These are phyloP conservation scores for Ametastegia equiseti DNA, from an alignment of 2,888 invertebrate genomes.

Conservation along the genomic window DNA sequence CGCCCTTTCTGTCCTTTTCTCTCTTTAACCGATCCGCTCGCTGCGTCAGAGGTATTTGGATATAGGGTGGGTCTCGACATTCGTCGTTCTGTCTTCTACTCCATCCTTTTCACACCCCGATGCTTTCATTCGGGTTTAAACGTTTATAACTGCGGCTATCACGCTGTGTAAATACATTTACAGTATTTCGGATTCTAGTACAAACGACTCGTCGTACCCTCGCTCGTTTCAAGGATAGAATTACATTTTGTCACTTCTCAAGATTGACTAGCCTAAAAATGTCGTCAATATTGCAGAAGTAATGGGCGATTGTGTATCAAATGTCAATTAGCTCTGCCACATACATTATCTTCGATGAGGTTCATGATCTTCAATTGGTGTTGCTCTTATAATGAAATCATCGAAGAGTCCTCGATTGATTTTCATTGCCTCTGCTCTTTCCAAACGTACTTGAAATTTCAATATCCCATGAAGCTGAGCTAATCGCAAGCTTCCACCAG, in stretches of 20 bases:
- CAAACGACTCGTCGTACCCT: conserved; percentile 6
- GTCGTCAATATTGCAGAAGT: no score
- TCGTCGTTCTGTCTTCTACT: conserved; percentile 32
- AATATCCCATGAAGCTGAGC: not conserved
- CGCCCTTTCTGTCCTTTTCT: not conserved
- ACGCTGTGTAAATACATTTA: conserved; percentile 9
- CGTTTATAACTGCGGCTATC: conserved; percentile 36
- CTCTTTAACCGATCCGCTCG: not conserved
- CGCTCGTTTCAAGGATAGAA: no score
- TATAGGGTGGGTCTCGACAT: conserved; percentile 24
- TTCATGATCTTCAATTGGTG: not conserved
- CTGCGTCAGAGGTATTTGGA: not conserved
- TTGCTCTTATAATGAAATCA: not conserved
- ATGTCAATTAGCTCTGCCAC: not conserved
- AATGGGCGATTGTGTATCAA: no score
- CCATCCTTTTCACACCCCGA: conserved; percentile 2
- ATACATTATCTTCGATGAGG: not conserved
- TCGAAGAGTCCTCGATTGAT: not conserved
- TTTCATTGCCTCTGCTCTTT: not conserved
- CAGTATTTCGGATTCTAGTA: conserved; percentile 4
- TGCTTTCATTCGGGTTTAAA: conserved; percentile 32
- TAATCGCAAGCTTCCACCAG: not conserved
- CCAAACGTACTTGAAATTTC: not conserved
- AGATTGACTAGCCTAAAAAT: no score
- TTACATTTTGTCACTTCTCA: no score